Evolutionary conservation across 2,113 vertebrate genomes (phyloP), one percentile per base, ranked within the genome.

Genomic region (Zosterops pallidus): DNA sequence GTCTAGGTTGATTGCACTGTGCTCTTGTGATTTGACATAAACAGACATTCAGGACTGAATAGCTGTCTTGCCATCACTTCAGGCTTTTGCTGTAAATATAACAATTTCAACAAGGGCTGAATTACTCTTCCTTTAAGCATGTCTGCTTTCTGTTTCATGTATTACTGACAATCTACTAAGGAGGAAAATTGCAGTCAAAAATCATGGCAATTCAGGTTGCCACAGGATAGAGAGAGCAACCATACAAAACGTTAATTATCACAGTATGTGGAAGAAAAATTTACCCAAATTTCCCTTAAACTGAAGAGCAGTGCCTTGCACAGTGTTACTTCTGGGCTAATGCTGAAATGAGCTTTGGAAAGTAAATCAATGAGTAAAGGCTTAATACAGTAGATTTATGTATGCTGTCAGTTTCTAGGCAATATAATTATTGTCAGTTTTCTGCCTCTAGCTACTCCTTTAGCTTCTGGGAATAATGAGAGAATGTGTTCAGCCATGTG

Each of bases 361-460:
- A 97, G 65, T 9, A 31, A 94, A 95, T 95, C 89, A 87, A 70
- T 57, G 26, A 94, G 84, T 82, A 55, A 76, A 88, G 92, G 55
- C 88, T 96, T 93, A 93, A 85, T 70, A 86, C 69, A 39, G 60
- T 74, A 77, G 96, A 96, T 97, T 96, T 96, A 95, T 94, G 90
- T 86, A 80, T n/a, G 77, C 84, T 95, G 93, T 92, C 95, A 72
- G 95, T 86, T 93, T 94, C 95, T 83, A 95, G 95, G 96, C 93
- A 93, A 80, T 95, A 64, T 74, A 95, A 95, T 97, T 97, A 95
- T 95, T 95, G 96, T 92, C 94, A 86, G 92, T 96, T 96, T 97
- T 96, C 95, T 97, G 87, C 95, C 95, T 96, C 79, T 76, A 97
- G 89, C 83, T 95, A 79, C 81, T 95, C 72, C 93, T 96, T 95